Conservation (phyloP, 2,888 invertebrate genomes). For the Unio pictorum region DNA sequence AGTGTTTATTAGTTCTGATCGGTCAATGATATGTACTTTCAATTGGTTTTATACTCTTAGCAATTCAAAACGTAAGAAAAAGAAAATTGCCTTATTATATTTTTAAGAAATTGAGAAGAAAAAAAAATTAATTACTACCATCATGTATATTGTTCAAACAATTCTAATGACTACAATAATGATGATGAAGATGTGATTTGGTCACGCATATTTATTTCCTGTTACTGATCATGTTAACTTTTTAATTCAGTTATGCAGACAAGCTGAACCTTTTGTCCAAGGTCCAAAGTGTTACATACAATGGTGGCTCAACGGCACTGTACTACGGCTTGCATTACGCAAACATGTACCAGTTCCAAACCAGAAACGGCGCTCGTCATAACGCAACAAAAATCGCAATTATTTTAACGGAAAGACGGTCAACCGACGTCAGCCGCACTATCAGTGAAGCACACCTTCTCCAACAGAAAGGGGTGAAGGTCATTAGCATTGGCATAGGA, state of each 20-base stretch:
- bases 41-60: no score
- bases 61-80: no score
- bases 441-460: slow-evolving; percentile 25
- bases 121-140: no score
- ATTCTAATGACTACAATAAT: no score
- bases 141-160: no score
- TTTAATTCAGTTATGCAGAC: slow-evolving; percentile 19
- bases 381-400: slow-evolving; percentile 39
- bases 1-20: no score
- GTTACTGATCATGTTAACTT: no score
- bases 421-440: slow-evolving; percentile 26
- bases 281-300: slow-evolving; percentile 25
- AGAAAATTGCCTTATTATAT: no score
- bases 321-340: slow-evolving; percentile 35
- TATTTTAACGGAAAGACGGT: slow-evolving; percentile 47
- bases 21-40: no score
- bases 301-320: slow-evolving; percentile 31
- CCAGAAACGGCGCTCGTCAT: slow-evolving; percentile 30
- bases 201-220: no score
- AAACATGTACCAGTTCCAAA: slow-evolving; percentile 26
- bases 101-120: no score
- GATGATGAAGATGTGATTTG: no score
- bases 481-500: slow-evolving; percentile 49
- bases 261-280: slow-evolving; percentile 27
- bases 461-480: slow-evolving; percentile 25